Evolutionary conservation across 2,888 invertebrate genomes (phyloP), one percentile per base, ranked within the genome.

Genomic region (Malthinus seriepunctatus): DNA sequence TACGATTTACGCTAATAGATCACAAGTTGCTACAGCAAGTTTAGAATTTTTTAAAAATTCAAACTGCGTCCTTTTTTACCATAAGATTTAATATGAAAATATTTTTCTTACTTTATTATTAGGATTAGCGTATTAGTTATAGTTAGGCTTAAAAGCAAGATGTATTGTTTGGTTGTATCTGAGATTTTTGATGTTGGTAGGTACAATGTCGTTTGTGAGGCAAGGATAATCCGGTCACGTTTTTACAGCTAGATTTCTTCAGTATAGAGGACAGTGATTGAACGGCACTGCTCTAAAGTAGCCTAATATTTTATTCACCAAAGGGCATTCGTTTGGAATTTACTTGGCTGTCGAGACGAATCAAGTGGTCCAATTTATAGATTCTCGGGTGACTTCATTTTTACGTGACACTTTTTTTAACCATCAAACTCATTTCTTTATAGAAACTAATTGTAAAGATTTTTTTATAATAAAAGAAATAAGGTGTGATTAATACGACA

Each of bases 231-330:
- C 67, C 61, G 60, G 67, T 67, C 69, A 69, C 69, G 69, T 69
- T 61, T 58, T 62, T 62, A 63, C 62, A 63, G 65, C 66, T 67
- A 63, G 67, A 64, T 69, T 67, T 67, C 60, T 62, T 51, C 60
- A 52, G 52, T 51, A 57, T 56, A 56, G 57, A 54, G 72, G 74
- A 73, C 75, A 75, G 72, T 75, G 75, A 75, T 75, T 74, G 74
- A 74, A 71, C 74, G 71, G 68, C 67, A 69, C 68, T 57, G 62
- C 64, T 42, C 39, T 66, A 71, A 72, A 71, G 71, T 71, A 67
- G 70, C 69, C 72, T 73, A 66, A 74, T 74, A 74, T 74, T 74
- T 75, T 74, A 74, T 74, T 74, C 73, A 72, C 72, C 67, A 66
- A 72, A 71, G 70, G 71, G 71, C 71, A 71, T 69, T 71, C 71